phyloP scores from a whole-genome alignment of 2,113 vertebrate genomes.

The Parus major region DNA sequence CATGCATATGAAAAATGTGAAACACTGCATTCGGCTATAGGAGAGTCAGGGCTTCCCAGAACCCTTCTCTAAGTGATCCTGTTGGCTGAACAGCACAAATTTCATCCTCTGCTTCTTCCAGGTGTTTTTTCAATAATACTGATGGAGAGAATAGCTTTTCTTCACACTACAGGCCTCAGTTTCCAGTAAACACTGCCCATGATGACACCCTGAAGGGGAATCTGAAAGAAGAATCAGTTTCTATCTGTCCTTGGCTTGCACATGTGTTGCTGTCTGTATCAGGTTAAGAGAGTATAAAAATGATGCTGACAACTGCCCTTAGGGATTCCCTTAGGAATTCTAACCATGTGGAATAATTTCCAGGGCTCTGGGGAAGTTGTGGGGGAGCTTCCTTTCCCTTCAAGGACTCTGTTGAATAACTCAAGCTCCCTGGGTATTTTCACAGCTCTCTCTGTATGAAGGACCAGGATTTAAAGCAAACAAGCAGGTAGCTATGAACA shows the following conservation, averaged over 20 bases:
- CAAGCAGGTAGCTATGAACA: not conserved
- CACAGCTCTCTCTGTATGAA: not conserved
- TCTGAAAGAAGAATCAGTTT: not conserved
- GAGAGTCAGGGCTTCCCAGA: not conserved
- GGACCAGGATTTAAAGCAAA: not conserved
- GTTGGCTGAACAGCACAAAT: not conserved
- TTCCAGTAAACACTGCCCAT: slow-evolving; percentile 1
- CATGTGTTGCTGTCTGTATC: not conserved
- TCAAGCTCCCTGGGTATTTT: not conserved
- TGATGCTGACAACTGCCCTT: not conserved
- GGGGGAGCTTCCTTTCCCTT: not conserved
- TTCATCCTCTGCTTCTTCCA: not conserved
- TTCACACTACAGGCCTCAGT: slow-evolving; percentile 11
- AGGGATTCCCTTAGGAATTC: not conserved
- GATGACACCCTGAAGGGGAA: slow-evolving; percentile 4
- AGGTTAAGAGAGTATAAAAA: not conserved
- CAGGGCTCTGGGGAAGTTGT: not conserved
- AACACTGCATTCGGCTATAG: not conserved
- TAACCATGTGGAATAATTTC: not conserved
- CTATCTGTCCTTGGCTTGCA: not conserved
- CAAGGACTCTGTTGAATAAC: not conserved
- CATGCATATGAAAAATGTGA: not conserved
- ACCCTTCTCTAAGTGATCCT: not conserved
- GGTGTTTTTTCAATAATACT: not conserved
- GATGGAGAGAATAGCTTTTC: not conserved